Conservation (phyloP, 2,888 invertebrate genomes). For the Plebejus melissa region DNA sequence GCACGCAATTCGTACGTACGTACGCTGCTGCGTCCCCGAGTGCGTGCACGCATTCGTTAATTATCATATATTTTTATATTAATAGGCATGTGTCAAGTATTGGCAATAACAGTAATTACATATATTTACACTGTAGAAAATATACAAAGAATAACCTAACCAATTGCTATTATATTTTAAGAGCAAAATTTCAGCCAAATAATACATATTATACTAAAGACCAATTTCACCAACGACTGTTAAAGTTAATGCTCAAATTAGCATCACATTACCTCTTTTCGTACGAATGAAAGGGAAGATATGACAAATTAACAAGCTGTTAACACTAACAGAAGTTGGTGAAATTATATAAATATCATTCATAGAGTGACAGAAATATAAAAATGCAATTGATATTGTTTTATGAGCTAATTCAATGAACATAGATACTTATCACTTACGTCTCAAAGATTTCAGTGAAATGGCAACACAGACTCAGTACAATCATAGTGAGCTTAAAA, state of each 20-base stretch:
- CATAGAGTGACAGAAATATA: background rate
- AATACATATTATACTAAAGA: background rate
- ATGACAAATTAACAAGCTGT: no score
- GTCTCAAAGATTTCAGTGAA: conserved; percentile 1
- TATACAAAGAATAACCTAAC: background rate
- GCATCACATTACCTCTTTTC: no score
- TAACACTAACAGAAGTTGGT: no score
- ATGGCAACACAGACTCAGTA: background rate
- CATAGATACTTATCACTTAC: background rate
- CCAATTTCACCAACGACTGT: no score
- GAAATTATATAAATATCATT: background rate
- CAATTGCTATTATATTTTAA: background rate
- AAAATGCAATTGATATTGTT: background rate
- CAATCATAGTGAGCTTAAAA: background rate
- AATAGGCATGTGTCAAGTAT: background rate
- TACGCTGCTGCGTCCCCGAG: background rate
- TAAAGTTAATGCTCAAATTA: no score
- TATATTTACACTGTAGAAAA: conserved; percentile 2
- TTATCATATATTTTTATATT: background rate
- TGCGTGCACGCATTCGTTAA: background rate
- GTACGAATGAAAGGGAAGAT: no score
- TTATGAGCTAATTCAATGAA: background rate
- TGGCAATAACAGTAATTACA: background rate
- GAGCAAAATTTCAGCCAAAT: background rate
- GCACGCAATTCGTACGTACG: background rate